These are phyloP conservation scores for Lutjanus argentimaculatus DNA, from an alignment of 2,797 vertebrate genomes.

Conservation along the genomic window DNA sequence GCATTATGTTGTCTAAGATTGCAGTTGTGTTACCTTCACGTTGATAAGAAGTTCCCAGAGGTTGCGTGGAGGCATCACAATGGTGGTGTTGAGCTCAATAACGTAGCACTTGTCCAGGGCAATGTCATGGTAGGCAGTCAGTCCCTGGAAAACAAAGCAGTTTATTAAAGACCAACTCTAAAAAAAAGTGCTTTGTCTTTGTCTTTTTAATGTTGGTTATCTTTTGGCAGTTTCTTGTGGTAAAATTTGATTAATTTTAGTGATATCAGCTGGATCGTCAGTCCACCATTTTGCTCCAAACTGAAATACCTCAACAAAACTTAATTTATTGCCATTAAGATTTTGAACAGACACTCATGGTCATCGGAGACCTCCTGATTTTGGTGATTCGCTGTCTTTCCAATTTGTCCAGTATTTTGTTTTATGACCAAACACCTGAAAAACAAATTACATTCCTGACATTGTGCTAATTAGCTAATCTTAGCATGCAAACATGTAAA, in stretches of 20 bases:
- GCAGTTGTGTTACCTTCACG: conserved; percentile 86
- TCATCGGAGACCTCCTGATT: not conserved
- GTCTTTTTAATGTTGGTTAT: not conserved
- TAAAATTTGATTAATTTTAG: not conserved
- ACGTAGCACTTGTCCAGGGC: conserved; percentile 96
- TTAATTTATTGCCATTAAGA: too few species aligned
- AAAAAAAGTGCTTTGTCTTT: not conserved
- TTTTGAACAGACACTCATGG: too few species aligned
- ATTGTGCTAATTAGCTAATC: not conserved
- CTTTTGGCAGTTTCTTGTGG: not conserved
- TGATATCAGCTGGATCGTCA: not conserved
- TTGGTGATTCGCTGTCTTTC: not conserved
- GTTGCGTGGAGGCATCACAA: conserved; percentile 95
- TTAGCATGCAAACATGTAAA: not conserved
- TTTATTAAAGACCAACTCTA: not conserved
- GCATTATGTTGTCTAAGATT: too few species aligned
- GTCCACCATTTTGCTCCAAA: not conserved
- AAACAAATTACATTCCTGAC: not conserved
- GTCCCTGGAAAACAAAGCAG: conserved; percentile 82
- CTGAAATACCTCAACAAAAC: not conserved
- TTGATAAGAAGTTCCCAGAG: conserved; percentile 96
- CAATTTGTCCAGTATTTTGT: not conserved
- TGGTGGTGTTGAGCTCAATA: conserved; percentile 94
- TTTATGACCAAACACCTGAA: not conserved
- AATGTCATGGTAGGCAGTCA: conserved; percentile 96